Conservation (phyloP, 1,140 invertebrate genomes). For the Drosophila dunni region DNA sequence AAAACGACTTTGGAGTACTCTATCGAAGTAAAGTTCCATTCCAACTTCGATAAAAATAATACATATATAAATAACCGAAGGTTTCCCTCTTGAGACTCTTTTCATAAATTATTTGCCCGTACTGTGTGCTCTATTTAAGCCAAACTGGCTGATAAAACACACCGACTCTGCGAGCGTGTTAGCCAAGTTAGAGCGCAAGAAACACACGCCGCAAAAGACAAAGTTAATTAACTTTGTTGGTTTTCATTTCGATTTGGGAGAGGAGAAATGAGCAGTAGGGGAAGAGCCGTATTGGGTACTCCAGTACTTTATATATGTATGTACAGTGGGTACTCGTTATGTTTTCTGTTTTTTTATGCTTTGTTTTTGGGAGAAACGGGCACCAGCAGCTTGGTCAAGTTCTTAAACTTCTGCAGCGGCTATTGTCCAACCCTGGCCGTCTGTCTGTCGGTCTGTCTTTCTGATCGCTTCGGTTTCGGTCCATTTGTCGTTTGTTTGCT, state of each 20-base stretch:
- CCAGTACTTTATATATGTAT: slow-evolving; percentile 7
- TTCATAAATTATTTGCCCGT: too few relatives aligned
- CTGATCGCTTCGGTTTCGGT: slow-evolving; percentile 79
- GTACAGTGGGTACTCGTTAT: not conserved
- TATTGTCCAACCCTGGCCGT: too few relatives aligned
- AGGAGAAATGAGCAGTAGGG: not conserved
- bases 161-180: slow-evolving; percentile 12
- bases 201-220: slow-evolving; percentile 44
- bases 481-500: slow-evolving; percentile 83
- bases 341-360: too few relatives aligned
- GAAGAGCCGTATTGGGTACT: slow-evolving; percentile 24
- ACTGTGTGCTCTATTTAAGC: not conserved
- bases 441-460: slow-evolving; percentile 60
- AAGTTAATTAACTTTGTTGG: slow-evolving; percentile 82
- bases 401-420: not conserved
- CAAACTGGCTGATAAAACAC: slow-evolving; percentile 20
- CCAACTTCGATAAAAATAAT: too few relatives aligned
- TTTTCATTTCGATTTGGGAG: slow-evolving; percentile 44
- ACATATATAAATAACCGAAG: too few relatives aligned
- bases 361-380: slow-evolving; percentile 8
- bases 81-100: too few relatives aligned
- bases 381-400: slow-evolving; percentile 22
- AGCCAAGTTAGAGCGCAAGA: slow-evolving; percentile 29
- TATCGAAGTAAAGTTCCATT: too few relatives aligned
- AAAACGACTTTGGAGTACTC: too few relatives aligned